Evolutionary conservation across 2,888 invertebrate genomes (phyloP), one percentile per base, ranked within the genome.

Genomic region (Calameuta filiformis): DNA sequence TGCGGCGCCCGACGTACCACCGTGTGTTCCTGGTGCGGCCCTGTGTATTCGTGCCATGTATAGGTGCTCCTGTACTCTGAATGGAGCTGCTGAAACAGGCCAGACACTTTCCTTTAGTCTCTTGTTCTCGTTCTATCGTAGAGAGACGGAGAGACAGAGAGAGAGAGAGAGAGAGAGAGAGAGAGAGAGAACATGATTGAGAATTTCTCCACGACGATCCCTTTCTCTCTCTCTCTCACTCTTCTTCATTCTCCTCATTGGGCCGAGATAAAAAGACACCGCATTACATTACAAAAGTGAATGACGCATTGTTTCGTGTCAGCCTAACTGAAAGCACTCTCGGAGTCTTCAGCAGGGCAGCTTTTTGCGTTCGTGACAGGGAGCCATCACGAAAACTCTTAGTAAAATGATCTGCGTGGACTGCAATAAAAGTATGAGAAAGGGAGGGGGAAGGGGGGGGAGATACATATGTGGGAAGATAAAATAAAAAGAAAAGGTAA

Each of bases 11-110:
- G 93, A 94, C 95, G 93, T 93, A 94, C 92, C 94, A 96, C 92
- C 94, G 96, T 95, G 90, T 94, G 93, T 85, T 92, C 92, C 83
- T 93, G 92, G 82, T 92, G 90, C 71, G 92, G 92, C 82, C 95
- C 95, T 89, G 96, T 96, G 94, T 96, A 96, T 93, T 97, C 97
- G 94, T 97, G 97, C 97, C 97, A 97, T 95, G 96, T 95, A 94
- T 97, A 97, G 89, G 97, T 97, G 94, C 97, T 97, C 94, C 97
- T 95, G 93, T 97, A 97, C 93, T 97, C 97, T 92, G 97, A 97
- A 93, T 97, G 97, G 94, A 97, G 95, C 97, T 97, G 95, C 84
- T 90, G 85, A 82, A 91, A 91, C 87, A 89, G 37, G 85, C 73
- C 77, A 83, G 30, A 40, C 3, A 37, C 69, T 83, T 75, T 75